Evolutionary conservation across 2,113 vertebrate species (phyloP), one percentile per base, ranked within the genome.

Genomic region (Orycteropus afer): DNA sequence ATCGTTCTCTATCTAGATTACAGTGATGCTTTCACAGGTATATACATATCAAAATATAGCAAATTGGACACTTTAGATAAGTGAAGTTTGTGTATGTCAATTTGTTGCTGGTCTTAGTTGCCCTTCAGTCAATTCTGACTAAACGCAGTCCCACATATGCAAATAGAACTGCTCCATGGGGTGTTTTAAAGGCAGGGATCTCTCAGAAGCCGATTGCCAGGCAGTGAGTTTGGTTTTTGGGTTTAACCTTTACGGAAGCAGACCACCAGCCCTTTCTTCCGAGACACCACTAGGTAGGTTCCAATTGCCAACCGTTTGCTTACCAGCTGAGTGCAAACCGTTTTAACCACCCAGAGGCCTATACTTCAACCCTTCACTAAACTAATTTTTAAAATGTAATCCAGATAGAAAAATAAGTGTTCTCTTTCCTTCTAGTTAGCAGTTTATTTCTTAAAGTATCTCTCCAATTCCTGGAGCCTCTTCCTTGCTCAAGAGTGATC

Each of bases 381-480:
- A 74, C 15, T 23, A 49, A 9, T 63, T 94, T 90, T 69, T 3
- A 59, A 89, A 90, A 87, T 80, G 69, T 34, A 89, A 78, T 55
- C n/a, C 17, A 67, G 34, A 76, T 71, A 80, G 34, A 91, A 78
- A 5, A 89, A 10, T 67, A 95, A 65, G 1, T 71, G 42, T 84
- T 87, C 10, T 69, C 69, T 89, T 84, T 92, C 61, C 71, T 90
- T 91, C 71, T 65, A 57, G 40, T 76, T 81, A 49, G 27, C 76
- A 94, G 37, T 78, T 95, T 82, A 42, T 92, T 92, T 95, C 45
- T 76, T 51, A 81, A 84, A 97, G 14, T 82, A 49, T 37, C 47
- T 88, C 61, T 20, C 27, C 63, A 80, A 89, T 93, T 92, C 63
- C 53, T 63, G 89, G 55, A 86, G 29, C 55, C 11, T 94, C 86